Percentiles rank a stretch among this genome's conserved stretches.
Conservation (phyloP, 2,113 vertebrate genomes). For the Blennius ocellaris region DNA sequence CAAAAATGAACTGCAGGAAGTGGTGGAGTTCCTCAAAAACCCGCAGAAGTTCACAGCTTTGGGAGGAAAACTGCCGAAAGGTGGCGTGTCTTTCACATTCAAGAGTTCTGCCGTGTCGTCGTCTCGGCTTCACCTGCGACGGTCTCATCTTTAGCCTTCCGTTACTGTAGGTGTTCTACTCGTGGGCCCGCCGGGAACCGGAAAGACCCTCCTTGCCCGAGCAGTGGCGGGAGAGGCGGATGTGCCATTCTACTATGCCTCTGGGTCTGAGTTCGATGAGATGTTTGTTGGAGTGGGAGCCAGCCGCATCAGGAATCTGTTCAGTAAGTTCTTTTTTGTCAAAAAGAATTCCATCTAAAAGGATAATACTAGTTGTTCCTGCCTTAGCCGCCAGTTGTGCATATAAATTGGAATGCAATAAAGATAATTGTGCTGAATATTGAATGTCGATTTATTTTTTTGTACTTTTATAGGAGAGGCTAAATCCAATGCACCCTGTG, state of each 20-base stretch:
- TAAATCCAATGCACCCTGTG: slow-evolving; percentile 95
- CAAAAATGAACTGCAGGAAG: slow-evolving; percentile 97
- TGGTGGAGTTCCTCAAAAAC: slow-evolving; percentile 97
- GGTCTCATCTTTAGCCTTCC: background rate
- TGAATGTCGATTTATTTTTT: background rate
- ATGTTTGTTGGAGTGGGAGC: slow-evolving; percentile 99
- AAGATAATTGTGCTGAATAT: background rate
- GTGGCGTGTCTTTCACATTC: slow-evolving; percentile 58
- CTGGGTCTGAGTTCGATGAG: slow-evolving; percentile 97
- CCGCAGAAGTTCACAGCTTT: slow-evolving; percentile 96
- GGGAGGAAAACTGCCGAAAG: slow-evolving; percentile 99
- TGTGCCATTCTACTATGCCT: slow-evolving; percentile 97
- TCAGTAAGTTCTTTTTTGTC: slow-evolving; percentile 84
- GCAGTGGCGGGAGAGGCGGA: slow-evolving; percentile 98
- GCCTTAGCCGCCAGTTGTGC: too few species aligned
- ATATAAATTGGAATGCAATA: background rate
- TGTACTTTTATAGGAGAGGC: slow-evolving; percentile 87
- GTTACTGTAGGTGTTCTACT: slow-evolving; percentile 88
- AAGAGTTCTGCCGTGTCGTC: background rate
- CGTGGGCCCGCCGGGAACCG: slow-evolving; percentile 95
- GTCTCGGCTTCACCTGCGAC: background rate
- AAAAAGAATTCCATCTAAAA: too few species aligned
- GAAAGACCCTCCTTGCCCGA: slow-evolving; percentile 95
- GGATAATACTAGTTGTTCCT: too few species aligned
- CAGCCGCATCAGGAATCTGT: slow-evolving; percentile 96